Conservation (phyloP, 1,140 invertebrate genomes). For the Drosophila subobscura region DNA sequence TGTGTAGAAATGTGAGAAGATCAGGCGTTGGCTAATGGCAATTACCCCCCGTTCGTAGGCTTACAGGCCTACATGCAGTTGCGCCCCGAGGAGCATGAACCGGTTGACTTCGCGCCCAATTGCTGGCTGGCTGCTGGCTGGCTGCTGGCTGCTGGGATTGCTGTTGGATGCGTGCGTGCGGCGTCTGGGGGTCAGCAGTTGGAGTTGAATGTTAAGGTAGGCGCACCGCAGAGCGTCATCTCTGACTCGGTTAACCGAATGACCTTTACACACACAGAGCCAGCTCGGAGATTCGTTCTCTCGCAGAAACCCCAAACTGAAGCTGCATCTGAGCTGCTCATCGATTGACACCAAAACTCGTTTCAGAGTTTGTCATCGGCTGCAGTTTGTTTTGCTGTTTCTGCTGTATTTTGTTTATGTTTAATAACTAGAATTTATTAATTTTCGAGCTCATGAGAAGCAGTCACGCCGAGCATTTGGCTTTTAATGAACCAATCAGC, state of each 20-base stretch:
- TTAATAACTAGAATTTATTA: conserved; percentile 58
- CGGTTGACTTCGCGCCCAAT: conserved; percentile 56
- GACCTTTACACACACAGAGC: conserved; percentile 76
- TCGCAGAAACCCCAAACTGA: conserved; percentile 6
- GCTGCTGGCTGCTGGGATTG: too few relatives aligned
- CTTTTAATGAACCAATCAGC: conserved; percentile 55
- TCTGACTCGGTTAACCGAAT: conserved; percentile 57
- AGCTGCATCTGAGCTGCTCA: conserved; percentile 24
- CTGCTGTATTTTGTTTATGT: conserved; percentile 30
- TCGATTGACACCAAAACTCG: conserved; percentile 44
- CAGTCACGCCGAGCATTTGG: conserved; percentile 36
- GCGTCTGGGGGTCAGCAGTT: conserved; percentile 54
- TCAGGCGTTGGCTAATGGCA: conserved; percentile 61
- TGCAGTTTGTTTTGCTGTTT: conserved; percentile 36
- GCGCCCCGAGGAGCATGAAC: conserved; percentile 51
- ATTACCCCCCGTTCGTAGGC: conserved; percentile 35
- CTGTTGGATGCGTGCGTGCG: conserved; percentile 32
- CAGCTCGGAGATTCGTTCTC: conserved; percentile 16
- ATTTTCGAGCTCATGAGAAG: conserved; percentile 24
- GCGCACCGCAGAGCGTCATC: conserved; percentile 39
- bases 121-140: too few relatives aligned
- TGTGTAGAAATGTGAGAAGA: conserved; percentile 16
- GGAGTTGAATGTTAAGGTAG: conserved; percentile 82
- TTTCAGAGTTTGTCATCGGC: conserved; percentile 56
- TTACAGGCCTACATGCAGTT: conserved; percentile 64